Evolutionary conservation across 1,140 invertebrate genomes (phyloP).

Genomic region (Uloborus diversus): DNA sequence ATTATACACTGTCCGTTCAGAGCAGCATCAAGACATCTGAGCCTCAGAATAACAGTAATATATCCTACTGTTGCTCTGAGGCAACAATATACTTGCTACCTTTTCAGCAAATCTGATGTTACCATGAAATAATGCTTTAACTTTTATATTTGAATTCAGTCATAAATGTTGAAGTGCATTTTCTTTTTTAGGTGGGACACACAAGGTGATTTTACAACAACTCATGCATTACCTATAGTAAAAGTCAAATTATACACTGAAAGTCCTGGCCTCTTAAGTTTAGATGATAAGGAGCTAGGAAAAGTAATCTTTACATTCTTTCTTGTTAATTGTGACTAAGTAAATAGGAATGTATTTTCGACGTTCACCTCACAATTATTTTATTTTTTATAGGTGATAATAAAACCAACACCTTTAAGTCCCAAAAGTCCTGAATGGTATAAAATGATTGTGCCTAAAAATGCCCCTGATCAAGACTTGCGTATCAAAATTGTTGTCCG

Average conservation of each 20-base stretch:
- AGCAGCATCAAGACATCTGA: too few species aligned
- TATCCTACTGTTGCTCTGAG: too few species aligned
- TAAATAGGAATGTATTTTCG: too few species aligned
- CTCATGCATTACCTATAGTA: constrained; percentile 93
- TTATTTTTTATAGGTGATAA: constrained; percentile 61
- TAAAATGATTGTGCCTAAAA: constrained; percentile 95
- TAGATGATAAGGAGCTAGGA: constrained; percentile 98
- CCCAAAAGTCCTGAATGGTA: constrained; percentile 89
- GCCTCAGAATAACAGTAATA: too few species aligned
- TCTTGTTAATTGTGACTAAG: too few species aligned
- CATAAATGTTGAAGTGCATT: too few species aligned
- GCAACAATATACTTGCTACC: too few species aligned
- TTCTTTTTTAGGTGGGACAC: constrained; percentile 83
- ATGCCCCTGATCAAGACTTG: constrained; percentile 92
- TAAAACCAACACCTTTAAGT: constrained; percentile 66
- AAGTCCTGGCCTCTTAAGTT: constrained; percentile 94
- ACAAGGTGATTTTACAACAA: constrained; percentile 98
- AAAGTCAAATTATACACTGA: constrained; percentile 97
- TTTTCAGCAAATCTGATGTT: too few species aligned
- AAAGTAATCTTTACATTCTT: constrained; percentile 73
- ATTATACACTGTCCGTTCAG: too few species aligned
- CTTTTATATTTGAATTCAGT: too few species aligned
- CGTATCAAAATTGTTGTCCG: constrained; percentile 97
- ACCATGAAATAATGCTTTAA: too few species aligned
- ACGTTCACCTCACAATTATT: too few species aligned